Evolutionary conservation across 2,113 vertebrate genomes (phyloP).

Genomic region (Ascaphus truei): DNA sequence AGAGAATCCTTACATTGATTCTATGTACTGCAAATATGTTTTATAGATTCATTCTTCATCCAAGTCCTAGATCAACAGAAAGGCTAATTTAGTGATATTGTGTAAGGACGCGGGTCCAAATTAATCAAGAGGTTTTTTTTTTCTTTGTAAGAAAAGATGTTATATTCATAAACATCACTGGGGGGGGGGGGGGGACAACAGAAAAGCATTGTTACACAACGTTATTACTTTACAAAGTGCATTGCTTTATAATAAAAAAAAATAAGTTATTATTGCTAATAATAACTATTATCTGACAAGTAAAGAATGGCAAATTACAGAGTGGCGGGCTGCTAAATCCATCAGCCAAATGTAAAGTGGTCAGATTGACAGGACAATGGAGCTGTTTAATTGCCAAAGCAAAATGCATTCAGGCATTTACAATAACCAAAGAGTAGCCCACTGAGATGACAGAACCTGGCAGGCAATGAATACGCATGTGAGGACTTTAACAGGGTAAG

Average conservation of each 20-base stretch:
- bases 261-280: neutral
- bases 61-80: too few relatives aligned
- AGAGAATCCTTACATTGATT: too few relatives aligned
- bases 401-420: conserved; percentile 29
- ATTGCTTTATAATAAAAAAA: too few relatives aligned
- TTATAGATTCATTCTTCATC: too few relatives aligned
- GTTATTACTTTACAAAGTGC: too few relatives aligned
- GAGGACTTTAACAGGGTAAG: conserved; percentile 23
- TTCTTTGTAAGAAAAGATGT: too few relatives aligned
- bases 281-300: neutral
- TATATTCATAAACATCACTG: too few relatives aligned
- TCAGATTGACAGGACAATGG: conserved; percentile 21
- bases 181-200: too few relatives aligned
- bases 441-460: conserved; percentile 12
- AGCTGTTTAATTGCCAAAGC: conserved; percentile 15
- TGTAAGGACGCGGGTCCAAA: neutral
- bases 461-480: conserved; percentile 34
- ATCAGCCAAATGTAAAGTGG: neutral
- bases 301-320: neutral
- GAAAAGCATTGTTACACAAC: too few relatives aligned
- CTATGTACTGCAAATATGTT: too few relatives aligned
- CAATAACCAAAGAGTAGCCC: conserved; percentile 1
- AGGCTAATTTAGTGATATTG: too few relatives aligned
- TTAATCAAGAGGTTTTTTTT: neutral
- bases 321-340: conserved; percentile 20